These are phyloP conservation scores for Ormyrus thymus DNA, from an alignment of 2,888 invertebrate genomes.

Conservation along the genomic window DNA sequence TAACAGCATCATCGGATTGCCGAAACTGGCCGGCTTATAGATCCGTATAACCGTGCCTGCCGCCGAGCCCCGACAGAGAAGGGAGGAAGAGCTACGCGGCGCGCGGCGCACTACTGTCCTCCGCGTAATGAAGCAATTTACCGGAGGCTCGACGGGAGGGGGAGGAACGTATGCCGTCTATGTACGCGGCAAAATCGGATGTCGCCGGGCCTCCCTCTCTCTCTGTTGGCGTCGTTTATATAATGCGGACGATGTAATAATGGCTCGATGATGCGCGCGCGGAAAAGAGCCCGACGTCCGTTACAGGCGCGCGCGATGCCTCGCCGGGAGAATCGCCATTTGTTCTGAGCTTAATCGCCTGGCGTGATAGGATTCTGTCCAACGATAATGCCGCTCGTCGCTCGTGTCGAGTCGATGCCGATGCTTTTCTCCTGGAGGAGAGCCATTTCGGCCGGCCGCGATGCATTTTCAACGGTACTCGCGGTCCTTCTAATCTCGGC, in stretches of 20 bases:
- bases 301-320: not conserved
- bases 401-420: too few relatives aligned
- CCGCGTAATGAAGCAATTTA: conserved; percentile 68
- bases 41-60: conserved; percentile 32
- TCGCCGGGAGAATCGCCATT: conserved; percentile 19
- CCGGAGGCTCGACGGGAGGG: conserved; percentile 43
- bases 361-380: conserved; percentile 35
- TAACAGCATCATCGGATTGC: conserved; percentile 67
- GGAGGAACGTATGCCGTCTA: too few relatives aligned
- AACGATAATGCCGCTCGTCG: not conserved
- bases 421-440: too few relatives aligned
- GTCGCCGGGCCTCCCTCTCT: too few relatives aligned
- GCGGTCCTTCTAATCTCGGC: not conserved
- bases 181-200: too few relatives aligned
- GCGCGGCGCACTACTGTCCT: conserved; percentile 48
- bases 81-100: not conserved
- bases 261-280: not conserved
- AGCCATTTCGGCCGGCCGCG: too few relatives aligned
- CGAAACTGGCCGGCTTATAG: conserved; percentile 65
- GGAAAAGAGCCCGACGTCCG: not conserved
- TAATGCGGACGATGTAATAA: too few relatives aligned
- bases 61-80: not conserved
- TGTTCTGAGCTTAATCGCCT: conserved; percentile 44
- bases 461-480: too few relatives aligned
- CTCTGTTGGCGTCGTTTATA: too few relatives aligned